Base-by-base conservation (phyloP, 2,113 vertebrate species). In the Mystacornis crossleyi region DNA sequence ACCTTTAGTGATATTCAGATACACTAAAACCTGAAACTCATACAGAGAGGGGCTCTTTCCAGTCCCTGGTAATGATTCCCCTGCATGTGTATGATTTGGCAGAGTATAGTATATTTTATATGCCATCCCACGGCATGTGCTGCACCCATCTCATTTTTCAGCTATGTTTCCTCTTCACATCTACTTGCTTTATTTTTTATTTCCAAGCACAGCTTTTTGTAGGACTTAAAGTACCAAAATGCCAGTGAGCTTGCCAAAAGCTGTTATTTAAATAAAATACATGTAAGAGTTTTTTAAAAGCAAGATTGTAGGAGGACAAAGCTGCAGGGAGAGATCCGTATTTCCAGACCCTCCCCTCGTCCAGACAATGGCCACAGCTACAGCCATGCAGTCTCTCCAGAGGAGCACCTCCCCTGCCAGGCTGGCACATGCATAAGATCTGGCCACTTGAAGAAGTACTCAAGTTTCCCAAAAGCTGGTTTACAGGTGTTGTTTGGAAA, bases 171-270 rank as follows among this genome's bases (percentile, higher is more conserved):
- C 58, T 86, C 15, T 92, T 55, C 5, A 3, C 53, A 71, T 86
- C 82, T 73, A 66, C 50, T 88, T 82, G 31, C 26, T 61, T 89
- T 81, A 64, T 86, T 95, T 91, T 84, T 91, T 81, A 83, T 90
- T 81, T 91, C 40, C 34, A 88, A 82, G 83, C 34, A 57, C 74
- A 86, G 54, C 23, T 85, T 94, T 93, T 57, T 93, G 73, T 65
- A 73, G 79, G 50, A 93, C 81, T 79, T 83, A 6, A 86, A 87
- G 89, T 54, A 90, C 47, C 85, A 89, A 91, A 94, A 80, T 50
- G 58, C 58, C 74, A 80, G 17, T 2, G 2, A 86, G 60, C 67
- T 90, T 90, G 79, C 85, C 58, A 80, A 93, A 95, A 91, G 42
- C 61, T 82, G 70, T 90, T 81, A 65, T 78, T 91, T 70, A 51